Conservation (phyloP, 35 echinoderm and acorn worm genomes). For the Amphiura filiformis region DNA sequence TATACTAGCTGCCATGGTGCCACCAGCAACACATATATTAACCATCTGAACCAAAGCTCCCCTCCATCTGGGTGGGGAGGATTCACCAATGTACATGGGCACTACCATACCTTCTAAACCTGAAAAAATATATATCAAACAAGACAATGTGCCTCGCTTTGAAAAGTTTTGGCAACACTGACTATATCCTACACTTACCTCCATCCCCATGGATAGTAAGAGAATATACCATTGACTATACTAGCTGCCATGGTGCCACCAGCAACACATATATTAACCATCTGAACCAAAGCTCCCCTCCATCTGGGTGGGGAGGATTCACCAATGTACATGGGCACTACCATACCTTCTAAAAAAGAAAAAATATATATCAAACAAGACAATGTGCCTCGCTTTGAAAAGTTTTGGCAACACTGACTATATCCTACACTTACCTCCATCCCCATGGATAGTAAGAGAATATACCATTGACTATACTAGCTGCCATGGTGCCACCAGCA, state of each 20-base stretch:
- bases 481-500: neutral
- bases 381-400: too few species aligned
- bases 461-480: neutral
- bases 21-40: neutral
- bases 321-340: neutral
- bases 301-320: neutral
- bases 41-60: neutral
- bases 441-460: neutral
- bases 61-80: neutral
- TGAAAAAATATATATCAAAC: too few species aligned
- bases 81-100: neutral
- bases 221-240: neutral
- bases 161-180: too few species aligned
- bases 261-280: neutral
- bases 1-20: neutral
- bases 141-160: too few species aligned
- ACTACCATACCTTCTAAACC: neutral
- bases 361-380: too few species aligned
- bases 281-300: neutral
- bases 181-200: too few species aligned
- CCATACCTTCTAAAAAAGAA: neutral
- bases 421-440: neutral
- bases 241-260: neutral
- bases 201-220: neutral
- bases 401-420: too few species aligned